Evolutionary conservation across 2,888 invertebrate genomes (phyloP).

Genomic region (Ctenicera cuprea): DNA sequence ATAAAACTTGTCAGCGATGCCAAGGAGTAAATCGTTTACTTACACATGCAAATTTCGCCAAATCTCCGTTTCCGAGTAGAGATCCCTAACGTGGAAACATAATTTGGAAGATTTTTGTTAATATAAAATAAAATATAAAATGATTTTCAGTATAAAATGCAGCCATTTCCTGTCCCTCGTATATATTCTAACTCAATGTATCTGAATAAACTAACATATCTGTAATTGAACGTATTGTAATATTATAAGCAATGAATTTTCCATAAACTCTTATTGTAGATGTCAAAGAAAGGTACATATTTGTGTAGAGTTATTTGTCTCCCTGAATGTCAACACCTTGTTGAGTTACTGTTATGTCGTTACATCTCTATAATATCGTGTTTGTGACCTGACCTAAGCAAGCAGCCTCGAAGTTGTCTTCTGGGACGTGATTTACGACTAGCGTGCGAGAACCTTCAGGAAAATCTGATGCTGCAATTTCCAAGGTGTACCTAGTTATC

Average conservation of each 20-base stretch:
- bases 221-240: not conserved
- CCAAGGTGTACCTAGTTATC: conserved; percentile 10
- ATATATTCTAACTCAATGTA: too few relatives aligned
- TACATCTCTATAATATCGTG: conserved; percentile 30
- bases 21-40: too few relatives aligned
- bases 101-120: too few relatives aligned
- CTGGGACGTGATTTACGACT: conserved; percentile 28
- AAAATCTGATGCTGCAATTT: conserved; percentile 29
- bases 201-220: too few relatives aligned
- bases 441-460: not conserved
- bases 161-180: too few relatives aligned
- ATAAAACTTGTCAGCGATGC: too few relatives aligned
- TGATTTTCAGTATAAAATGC: too few relatives aligned
- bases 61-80: too few relatives aligned
- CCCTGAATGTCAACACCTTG: conserved; percentile 25
- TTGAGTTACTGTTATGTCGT: conserved; percentile 22
- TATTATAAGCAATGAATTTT: not conserved
- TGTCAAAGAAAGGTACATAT: conserved; percentile 3
- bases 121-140: too few relatives aligned
- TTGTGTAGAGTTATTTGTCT: conserved; percentile 26
- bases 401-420: conserved; percentile 18
- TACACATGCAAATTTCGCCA: too few relatives aligned
- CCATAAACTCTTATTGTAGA: not conserved
- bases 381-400: conserved; percentile 31
- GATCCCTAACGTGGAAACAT: too few relatives aligned